These are phyloP conservation scores for Leucania comma DNA, from an alignment of 2,888 invertebrate genomes.

Conservation along the genomic window DNA sequence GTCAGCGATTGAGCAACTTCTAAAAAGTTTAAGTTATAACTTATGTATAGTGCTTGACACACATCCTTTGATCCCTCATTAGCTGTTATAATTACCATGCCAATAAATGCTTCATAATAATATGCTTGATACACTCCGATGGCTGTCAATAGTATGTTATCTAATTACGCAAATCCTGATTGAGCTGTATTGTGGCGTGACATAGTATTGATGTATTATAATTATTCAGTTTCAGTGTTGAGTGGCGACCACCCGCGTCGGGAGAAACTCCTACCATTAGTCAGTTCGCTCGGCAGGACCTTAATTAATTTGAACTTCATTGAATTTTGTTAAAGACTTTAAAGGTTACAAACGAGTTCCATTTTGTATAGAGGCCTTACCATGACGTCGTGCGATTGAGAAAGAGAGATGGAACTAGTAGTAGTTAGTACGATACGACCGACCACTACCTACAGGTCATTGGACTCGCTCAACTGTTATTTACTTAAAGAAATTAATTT, in stretches of 20 bases:
- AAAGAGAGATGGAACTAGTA: too few species aligned
- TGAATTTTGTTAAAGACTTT: background rate
- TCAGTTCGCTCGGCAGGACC: slow-evolving; percentile 9
- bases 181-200: slow-evolving; percentile 40
- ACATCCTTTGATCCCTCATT: slow-evolving; percentile 33
- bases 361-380: too few species aligned
- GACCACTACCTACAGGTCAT: too few species aligned
- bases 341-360: background rate
- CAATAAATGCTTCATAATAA: slow-evolving; percentile 34
- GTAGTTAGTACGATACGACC: too few species aligned
- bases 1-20: background rate
- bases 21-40: slow-evolving; percentile 6
- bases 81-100: slow-evolving; percentile 16
- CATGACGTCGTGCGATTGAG: too few species aligned
- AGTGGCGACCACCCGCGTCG: slow-evolving; percentile 4
- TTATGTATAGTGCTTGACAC: slow-evolving; percentile 26
- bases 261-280: slow-evolving; percentile 37
- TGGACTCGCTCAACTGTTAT: too few species aligned
- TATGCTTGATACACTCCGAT: slow-evolving; percentile 28
- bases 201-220: slow-evolving; percentile 5
- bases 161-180: slow-evolving; percentile 56
- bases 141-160: slow-evolving; percentile 41
- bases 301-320: slow-evolving; percentile 32
- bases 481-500: too few species aligned
- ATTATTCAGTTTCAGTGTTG: slow-evolving; percentile 39